Percentiles rank a stretch among this genome's conserved stretches.
These are phyloP conservation scores for Ichneumoninae sp. DNA, from an alignment of 2,888 invertebrate genomes.

Conservation along the genomic window DNA sequence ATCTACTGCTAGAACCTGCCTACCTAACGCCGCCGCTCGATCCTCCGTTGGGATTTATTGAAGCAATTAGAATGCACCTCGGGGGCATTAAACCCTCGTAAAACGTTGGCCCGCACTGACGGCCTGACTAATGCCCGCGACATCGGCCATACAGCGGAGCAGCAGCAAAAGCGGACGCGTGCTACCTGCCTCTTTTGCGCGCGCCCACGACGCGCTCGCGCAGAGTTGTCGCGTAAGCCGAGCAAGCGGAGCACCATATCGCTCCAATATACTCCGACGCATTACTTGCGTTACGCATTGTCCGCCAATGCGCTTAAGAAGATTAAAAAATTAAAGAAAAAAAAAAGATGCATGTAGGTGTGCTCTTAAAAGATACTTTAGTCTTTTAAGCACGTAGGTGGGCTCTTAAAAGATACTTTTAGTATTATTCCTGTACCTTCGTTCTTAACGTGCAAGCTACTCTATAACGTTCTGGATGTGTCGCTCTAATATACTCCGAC, in stretches of 20 bases:
- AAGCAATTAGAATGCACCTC: slow-evolving; percentile 83
- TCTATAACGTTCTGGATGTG: slow-evolving; percentile 48
- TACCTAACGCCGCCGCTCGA: slow-evolving; percentile 62
- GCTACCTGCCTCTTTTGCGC: slow-evolving; percentile 73
- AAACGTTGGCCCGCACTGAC: slow-evolving; percentile 81
- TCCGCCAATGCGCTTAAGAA: neutral
- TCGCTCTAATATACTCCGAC: neutral
- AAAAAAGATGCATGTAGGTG: neutral
- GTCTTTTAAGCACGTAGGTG: neutral
- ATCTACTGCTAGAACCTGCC: slow-evolving; percentile 28
- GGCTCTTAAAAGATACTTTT: slow-evolving; percentile 13
- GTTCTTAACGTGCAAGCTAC: slow-evolving; percentile 42
- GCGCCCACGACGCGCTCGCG: slow-evolving; percentile 21
- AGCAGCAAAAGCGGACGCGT: slow-evolving; percentile 70
- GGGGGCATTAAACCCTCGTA: slow-evolving; percentile 83
- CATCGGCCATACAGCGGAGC: slow-evolving; percentile 56
- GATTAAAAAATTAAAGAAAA: neutral
- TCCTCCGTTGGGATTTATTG: slow-evolving; percentile 82
- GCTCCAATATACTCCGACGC: neutral
- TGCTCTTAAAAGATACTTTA: neutral
- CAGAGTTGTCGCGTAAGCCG: slow-evolving; percentile 6
- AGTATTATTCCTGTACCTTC: slow-evolving; percentile 20
- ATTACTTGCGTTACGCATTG: neutral
- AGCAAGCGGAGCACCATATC: neutral
- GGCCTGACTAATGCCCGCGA: slow-evolving; percentile 80